Evolutionary conservation across 2,797 vertebrate species (phyloP), one percentile per base, ranked within the genome.

Genomic region (Heliangelus exortis): DNA sequence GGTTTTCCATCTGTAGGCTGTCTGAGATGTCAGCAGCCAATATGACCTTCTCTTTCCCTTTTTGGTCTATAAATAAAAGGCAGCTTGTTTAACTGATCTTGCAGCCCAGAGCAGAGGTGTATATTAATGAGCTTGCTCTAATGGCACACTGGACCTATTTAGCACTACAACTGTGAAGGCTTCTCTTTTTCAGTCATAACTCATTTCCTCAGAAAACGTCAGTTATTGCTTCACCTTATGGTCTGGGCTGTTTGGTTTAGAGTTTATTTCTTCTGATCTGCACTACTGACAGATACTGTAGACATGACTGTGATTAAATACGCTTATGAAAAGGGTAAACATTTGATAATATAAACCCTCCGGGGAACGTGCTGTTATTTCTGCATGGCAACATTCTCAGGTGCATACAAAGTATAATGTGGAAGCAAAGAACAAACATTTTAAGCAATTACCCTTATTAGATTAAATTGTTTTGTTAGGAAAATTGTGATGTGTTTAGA

Each of bases 121-220:
- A 92, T 98, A 98, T 98, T 98, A 98, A 98, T 98, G 97, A 98
- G 97, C 95, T 95, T 93, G 96, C 94, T 98, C 97, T 97, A 97
- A 97, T 97, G 95, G 95, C 92, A 98, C 98, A 98, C 98, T 98
- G 97, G 96, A 81, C 96, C 98, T 98, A 98, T 98, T 98, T 98
- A 98, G 96, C 95, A 80, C 90, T 71, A 54, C 3, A 71, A 95
- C 97, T 97, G 93, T 96, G 95, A 97, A 96, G 96, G 88, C 97
- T 97, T 98, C 97, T 98, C 97, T 96, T 97, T 97, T 96, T 98
- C 97, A 98, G 98, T 98, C 98, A 98, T 97, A 97, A 98, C 97
- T 98, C 97, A 98, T 98, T 98, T 99, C 98, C 98, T 97, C 97
- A 95, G 96, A 97, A 98, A 98, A 97, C 97, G 97, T 98, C 98